A percentile compares a stretch with the other conserved stretches of the same genome.
Evolutionary conservation across 2,797 vertebrate genomes (phyloP).

Genomic region (Hozukius guyotensis): DNA sequence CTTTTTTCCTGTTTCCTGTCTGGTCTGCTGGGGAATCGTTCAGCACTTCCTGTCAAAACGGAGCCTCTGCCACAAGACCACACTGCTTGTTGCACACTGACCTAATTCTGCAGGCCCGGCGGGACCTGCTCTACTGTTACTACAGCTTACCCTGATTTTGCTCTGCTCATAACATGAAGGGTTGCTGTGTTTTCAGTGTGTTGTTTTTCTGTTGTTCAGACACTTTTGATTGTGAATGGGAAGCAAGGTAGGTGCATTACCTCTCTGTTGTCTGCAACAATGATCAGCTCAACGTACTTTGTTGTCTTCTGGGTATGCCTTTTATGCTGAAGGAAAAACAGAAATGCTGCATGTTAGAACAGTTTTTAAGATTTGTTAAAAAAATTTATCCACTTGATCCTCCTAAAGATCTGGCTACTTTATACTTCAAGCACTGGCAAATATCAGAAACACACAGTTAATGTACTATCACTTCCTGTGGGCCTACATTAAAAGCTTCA

Average conservation of each 20-base stretch:
- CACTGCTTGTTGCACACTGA: slow-evolving; percentile 70
- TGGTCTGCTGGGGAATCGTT: slow-evolving; percentile 65
- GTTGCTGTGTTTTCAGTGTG: slow-evolving; percentile 14
- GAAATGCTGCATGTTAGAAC: slow-evolving; percentile 27
- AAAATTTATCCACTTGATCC: background rate
- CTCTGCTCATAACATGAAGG: slow-evolving; percentile 3
- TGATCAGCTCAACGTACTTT: slow-evolving; percentile 97
- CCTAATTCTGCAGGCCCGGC: slow-evolving; percentile 62
- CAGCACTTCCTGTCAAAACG: slow-evolving; percentile 72
- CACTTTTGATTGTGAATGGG: slow-evolving; percentile 13
- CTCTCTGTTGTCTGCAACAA: slow-evolving; percentile 98
- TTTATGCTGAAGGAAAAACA: slow-evolving; percentile 85
- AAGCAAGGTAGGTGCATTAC: slow-evolving; percentile 75
- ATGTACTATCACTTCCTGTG: background rate
- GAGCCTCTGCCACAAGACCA: slow-evolving; percentile 58
- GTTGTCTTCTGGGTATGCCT: slow-evolving; percentile 92
- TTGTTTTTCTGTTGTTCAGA: slow-evolving; percentile 24
- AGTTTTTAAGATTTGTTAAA: background rate
- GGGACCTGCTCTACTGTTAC: slow-evolving; percentile 52
- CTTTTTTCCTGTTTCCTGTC: slow-evolving; percentile 79
- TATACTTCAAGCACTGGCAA: background rate
- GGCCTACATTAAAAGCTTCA: background rate
- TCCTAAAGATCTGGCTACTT: background rate
- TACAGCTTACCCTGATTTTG: slow-evolving; percentile 34
- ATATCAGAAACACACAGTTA: background rate